Base-by-base conservation (phyloP, 2,113 vertebrate genomes). In the Paramisgurnus dabryanus region DNA sequence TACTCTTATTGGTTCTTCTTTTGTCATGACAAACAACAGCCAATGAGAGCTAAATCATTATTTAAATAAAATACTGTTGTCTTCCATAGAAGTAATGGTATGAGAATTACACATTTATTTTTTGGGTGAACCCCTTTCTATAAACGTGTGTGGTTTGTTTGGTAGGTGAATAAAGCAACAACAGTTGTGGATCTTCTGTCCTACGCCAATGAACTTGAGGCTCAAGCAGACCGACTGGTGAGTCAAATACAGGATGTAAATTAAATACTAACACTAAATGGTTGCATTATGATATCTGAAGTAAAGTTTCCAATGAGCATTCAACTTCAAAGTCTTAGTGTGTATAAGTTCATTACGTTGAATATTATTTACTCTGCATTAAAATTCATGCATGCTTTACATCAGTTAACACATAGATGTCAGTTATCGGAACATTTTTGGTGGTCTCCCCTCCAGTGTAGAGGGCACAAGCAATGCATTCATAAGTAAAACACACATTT, bases 141-240 rank as follows among this genome's bases (percentile, higher is more conserved):
- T 68, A 78, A 78, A 71, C 17, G 75, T 72, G 41, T 83, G 71
- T 76, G 7, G 15, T 75, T 64, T 2, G 90, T 86, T 70, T 83
- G 91, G 55, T 67, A 99, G 98, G 87, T 93, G n/a, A 93, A 92
- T 67, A 96, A 96, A 86, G 89, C 90, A 7, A 90, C 95, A 76
- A 95, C 94, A 39, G 91, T 91, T 12, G 93, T 94, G 82, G 93
- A 96, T 87, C 94, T 99, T 64, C 83, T 95, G 60, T 89, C 92
- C 34, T 98, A 95, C 88, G 92, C 94, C 12, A 88, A 90, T 73
- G 89, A 95, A 49, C 87, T 98, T 74, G 94, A 96, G 87, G 89
- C 72, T 78, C 92, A 94, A 86, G 94, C 95, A 68, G 93, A 94
- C 73, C 87, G 90, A 34, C 80, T 98, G 95, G 98, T 98, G 86